phyloP scores from a whole-genome alignment of 2,888 invertebrate genomes.

The Polyommatus icarus region DNA sequence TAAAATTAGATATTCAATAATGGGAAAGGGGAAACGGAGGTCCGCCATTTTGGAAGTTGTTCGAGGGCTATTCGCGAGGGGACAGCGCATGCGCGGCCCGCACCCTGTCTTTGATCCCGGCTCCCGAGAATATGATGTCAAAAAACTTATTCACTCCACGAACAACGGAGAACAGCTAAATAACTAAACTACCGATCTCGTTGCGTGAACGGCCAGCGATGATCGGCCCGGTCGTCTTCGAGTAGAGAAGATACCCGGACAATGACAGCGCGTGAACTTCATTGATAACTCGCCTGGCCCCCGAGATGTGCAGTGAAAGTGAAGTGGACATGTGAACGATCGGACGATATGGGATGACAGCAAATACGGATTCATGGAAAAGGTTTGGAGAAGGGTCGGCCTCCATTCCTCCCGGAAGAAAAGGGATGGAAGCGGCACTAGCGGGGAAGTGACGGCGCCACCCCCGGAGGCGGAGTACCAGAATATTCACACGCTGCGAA shows the following conservation, averaged over 20 bases:
- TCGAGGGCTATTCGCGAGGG: conserved; percentile 67
- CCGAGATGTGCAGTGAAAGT: conserved; percentile 12
- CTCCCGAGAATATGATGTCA: conserved; percentile 74
- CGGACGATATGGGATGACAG: conserved; percentile 75
- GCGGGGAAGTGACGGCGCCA: conserved; percentile 66
- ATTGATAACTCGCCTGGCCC: conserved; percentile 49
- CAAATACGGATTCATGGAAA: conserved; percentile 77
- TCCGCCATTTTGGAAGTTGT: conserved; percentile 76
- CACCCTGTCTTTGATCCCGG: conserved; percentile 71
- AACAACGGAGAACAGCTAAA: conserved; percentile 74
- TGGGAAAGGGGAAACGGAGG: conserved; percentile 69
- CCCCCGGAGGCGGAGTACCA: conserved; percentile 75
- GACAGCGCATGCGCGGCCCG: conserved; percentile 75
- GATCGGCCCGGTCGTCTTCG: conserved; percentile 34
- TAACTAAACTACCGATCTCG: conserved; percentile 54
- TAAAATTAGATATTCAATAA: conserved; percentile 81
- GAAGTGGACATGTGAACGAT: conserved; percentile 13
- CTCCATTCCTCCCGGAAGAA: conserved; percentile 81
- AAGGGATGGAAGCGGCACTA: conserved; percentile 79
- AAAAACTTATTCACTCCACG: conserved; percentile 77
- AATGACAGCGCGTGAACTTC: conserved; percentile 65
- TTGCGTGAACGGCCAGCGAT: conserved; percentile 41
- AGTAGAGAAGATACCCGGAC: conserved; percentile 48
- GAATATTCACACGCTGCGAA: conserved; percentile 74
- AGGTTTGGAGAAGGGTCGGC: conserved; percentile 80